Base-by-base conservation (phyloP, 2,113 vertebrate species). In the Pogonocichla stellata region DNA sequence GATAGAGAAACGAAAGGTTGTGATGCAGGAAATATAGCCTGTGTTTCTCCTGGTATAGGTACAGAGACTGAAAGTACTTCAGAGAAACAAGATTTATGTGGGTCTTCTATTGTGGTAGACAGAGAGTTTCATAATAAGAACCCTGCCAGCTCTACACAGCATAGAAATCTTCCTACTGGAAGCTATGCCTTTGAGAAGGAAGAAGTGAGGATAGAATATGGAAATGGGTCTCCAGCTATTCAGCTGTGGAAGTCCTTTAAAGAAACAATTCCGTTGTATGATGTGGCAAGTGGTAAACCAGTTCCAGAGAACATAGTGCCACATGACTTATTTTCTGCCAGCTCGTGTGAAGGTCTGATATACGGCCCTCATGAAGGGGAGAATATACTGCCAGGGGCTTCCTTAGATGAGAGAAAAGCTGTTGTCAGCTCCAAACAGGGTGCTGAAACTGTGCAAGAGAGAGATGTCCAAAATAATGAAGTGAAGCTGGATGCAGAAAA, bases 181-280 rank as follows among this genome's bases (percentile, higher is more conserved):
- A 97, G 92, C 57, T 97, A 95, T 93, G 93, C 94, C 25, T 97
- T 95, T 93, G 96, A 96, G 91, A 97, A 98, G 90, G 93, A 98
- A 64, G 93, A 97, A 74, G 92, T 97, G 47, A 94, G 92, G 70
- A 96, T 95, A 95, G 93, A 96, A 61, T 96, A 96, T 10, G 87
- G 94, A 50, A 94, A 80, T 86, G 95, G 97, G 42, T 96, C 95
- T 64, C 96, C 92, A 79, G 86, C 90, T 85, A 96, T 95, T 94
- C 96, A 97, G 15, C 79, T 97, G 48, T 97, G 95, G 96, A 96
- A 97, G 42, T 94, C 97, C 84, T 95, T 97, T 75, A 97, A 98
- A 91, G 96, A 98, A 96, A 98, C 94, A 12, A 94, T 97, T 56
- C 95, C 92, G 8, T 23, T 96, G 43, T 97, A 95, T 34, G 92